phyloP scores from a whole-genome alignment of 37 sponge, comb jelly and placozoan genomes.

The Aplysina aerophoba region DNA sequence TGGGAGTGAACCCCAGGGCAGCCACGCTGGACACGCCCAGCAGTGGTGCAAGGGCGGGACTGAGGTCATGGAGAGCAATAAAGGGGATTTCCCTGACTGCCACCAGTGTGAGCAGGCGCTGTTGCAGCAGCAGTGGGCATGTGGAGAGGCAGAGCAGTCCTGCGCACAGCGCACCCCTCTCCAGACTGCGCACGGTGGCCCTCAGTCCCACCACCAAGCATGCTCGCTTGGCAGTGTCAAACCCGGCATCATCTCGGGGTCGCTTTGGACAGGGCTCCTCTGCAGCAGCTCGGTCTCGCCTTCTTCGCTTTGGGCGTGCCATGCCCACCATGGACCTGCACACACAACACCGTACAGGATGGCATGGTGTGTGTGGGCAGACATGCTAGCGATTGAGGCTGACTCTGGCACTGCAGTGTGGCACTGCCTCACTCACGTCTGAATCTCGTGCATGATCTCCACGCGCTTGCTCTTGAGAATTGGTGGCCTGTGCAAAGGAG shows the following conservation, averaged over 20 bases:
- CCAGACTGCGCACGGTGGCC: constrained; percentile 51
- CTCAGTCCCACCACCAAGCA: constrained; percentile 68
- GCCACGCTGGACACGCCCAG: constrained; percentile 63
- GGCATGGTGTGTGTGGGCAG: too few species aligned
- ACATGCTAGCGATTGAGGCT: too few species aligned
- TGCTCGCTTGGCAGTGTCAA: constrained; percentile 27
- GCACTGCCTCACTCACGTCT: too few species aligned
- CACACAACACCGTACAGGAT: neutral
- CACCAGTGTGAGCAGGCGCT: constrained; percentile 58
- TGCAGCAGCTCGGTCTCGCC: neutral
- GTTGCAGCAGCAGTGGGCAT: constrained; percentile 40
- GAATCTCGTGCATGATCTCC: too few species aligned
- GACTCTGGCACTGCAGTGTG: too few species aligned
- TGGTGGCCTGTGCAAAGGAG: too few species aligned
- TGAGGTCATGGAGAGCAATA: constrained; percentile 50
- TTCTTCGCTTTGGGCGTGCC: neutral
- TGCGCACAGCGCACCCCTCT: constrained; percentile 51
- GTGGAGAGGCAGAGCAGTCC: constrained; percentile 69
- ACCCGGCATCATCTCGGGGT: neutral
- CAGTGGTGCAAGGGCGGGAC: constrained; percentile 29
- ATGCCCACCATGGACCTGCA: neutral
- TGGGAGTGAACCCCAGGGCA: constrained; percentile 70
- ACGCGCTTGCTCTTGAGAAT: too few species aligned
- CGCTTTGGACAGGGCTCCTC: constrained; percentile 1
- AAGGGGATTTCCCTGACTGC: constrained; percentile 57